phyloP scores from a whole-genome alignment of 2,888 invertebrate species.

The Gasteruption jaculator region DNA sequence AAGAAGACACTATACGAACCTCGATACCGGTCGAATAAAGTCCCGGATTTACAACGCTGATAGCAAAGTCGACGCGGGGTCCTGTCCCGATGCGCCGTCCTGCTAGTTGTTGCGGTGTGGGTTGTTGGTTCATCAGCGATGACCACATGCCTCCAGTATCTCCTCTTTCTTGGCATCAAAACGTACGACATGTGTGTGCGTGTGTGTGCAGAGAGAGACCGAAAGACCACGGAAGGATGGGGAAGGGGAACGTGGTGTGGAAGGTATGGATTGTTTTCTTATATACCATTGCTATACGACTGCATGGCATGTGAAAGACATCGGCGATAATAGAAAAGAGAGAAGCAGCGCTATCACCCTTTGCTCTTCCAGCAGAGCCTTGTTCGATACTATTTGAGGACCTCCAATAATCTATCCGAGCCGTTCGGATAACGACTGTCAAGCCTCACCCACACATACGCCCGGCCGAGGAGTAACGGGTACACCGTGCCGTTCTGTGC shows the following conservation, averaged over 20 bases:
- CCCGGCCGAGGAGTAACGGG: too few relatives aligned
- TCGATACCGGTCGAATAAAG: slow-evolving; percentile 50
- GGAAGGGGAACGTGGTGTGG: not conserved
- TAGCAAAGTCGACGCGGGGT: slow-evolving; percentile 41
- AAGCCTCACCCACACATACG: slow-evolving; percentile 38
- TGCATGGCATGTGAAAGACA: too few relatives aligned
- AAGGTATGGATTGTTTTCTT: too few relatives aligned
- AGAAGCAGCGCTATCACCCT: too few relatives aligned
- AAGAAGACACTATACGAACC: slow-evolving; percentile 51
- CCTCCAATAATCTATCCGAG: slow-evolving; percentile 43
- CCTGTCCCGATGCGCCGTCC: slow-evolving; percentile 37
- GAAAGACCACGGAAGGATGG: slow-evolving; percentile 21
- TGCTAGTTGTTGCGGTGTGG: slow-evolving; percentile 46
- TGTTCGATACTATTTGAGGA: slow-evolving; percentile 46
- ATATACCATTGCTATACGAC: too few relatives aligned
- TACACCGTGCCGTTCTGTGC: slow-evolving; percentile 16
- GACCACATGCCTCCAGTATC: slow-evolving; percentile 37
- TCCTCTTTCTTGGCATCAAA: slow-evolving; percentile 28
- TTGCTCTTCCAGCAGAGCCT: slow-evolving; percentile 22
- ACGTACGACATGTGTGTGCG: slow-evolving; percentile 24
- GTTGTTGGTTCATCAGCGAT: slow-evolving; percentile 47
- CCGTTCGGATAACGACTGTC: slow-evolving; percentile 42
- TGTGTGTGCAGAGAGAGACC: slow-evolving; percentile 26
- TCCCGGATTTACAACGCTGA: slow-evolving; percentile 50
- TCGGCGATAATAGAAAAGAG: slow-evolving; percentile 29